Base-by-base conservation (phyloP, 2,113 vertebrate genomes). In the Lepisosteus osseus region DNA sequence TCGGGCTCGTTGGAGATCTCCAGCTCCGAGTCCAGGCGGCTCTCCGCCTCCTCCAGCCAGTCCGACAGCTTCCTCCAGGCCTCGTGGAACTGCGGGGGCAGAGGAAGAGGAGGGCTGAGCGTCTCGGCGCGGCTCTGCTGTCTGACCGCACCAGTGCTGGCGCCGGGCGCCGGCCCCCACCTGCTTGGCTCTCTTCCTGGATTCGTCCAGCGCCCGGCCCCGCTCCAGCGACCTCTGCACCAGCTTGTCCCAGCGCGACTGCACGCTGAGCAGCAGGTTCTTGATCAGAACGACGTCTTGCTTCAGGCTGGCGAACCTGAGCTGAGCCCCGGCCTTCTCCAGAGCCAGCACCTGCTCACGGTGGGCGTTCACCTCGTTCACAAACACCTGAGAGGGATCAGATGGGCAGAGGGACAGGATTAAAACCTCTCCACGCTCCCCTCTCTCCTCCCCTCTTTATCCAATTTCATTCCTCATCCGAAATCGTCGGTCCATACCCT, bases 1-100 rank as follows among this genome's bases (percentile, higher is more conserved):
- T 99, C 97, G 0, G 97, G 97, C 80, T 99, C 97, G 0, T 99
- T 99, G 76, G 97, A 97, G 85, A 99, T 99, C 85, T 99, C 97
- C 85, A 99, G 82, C 85, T 99, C 97, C 0, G 97, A 95, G 82
- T 98, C 96, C 87, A 99, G 89, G 70, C 94, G 91, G 75, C 91
- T 95, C 89, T 99, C 97, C 0, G 97, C 97, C 77, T 98, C 97
- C 81, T 99, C 97, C 44, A 99, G 84, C 97, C 97, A 99, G 81
- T 98, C 97, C 0, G 94, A 88, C 75, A 99, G 84, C 78, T 98
- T 99, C 87, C 96, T 97, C 97, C 96, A 99, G 78, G 96, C 96
- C 88, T 99, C 97, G 0, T 98, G 94, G 86, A 99, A 99, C 97
- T 99, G 79, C 47, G 78, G 78, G 54, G 3, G 66, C 41, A 42